Percentiles rank a stretch among this genome's conserved stretches.
These are phyloP conservation scores for Apeltes quadracus DNA, from an alignment of 2,113 vertebrate species.

Conservation along the genomic window DNA sequence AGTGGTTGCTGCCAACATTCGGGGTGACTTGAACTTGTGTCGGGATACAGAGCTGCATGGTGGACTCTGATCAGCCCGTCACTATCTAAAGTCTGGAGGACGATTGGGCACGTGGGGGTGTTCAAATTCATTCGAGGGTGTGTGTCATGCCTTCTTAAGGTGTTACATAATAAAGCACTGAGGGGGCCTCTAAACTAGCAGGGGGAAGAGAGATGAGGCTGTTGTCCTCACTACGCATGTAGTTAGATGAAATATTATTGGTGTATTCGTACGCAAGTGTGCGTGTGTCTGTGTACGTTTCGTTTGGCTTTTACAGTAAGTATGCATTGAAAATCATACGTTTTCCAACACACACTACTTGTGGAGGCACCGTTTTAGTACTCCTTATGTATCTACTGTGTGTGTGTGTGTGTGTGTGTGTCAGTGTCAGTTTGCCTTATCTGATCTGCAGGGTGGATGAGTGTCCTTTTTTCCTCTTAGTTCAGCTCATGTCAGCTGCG, in stretches of 20 bases:
- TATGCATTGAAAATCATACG: not conserved
- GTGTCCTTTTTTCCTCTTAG: constrained; percentile 7
- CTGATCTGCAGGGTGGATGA: constrained; percentile 8
- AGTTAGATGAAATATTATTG: constrained; percentile 27
- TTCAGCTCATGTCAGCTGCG: constrained; percentile 2
- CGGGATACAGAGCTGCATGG: not conserved
- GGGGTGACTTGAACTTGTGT: constrained; percentile 5
- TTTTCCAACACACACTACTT: not conserved
- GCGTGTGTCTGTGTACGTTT: not conserved
- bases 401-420: constrained; percentile 4
- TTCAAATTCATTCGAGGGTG: constrained; percentile 32
- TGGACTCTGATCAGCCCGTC: not conserved
- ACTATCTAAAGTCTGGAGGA: not conserved
- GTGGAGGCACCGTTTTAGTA: not conserved
- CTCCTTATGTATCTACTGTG: constrained; percentile 5
- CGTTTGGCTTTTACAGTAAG: constrained; percentile 18
- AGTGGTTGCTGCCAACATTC: constrained; percentile 3
- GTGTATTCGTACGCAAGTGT: constrained; percentile 2
- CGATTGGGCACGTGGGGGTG: constrained; percentile 4
- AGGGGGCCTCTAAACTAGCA: constrained; percentile 42
- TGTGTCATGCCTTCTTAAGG: constrained; percentile 22
- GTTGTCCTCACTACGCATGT: constrained; percentile 29
- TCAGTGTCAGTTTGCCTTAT: constrained; percentile 24
- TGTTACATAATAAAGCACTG: constrained; percentile 58
- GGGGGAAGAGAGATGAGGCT: constrained; percentile 23